These are phyloP conservation scores for Drosophila antonietae DNA, from an alignment of 2,888 invertebrate species.

Conservation along the genomic window DNA sequence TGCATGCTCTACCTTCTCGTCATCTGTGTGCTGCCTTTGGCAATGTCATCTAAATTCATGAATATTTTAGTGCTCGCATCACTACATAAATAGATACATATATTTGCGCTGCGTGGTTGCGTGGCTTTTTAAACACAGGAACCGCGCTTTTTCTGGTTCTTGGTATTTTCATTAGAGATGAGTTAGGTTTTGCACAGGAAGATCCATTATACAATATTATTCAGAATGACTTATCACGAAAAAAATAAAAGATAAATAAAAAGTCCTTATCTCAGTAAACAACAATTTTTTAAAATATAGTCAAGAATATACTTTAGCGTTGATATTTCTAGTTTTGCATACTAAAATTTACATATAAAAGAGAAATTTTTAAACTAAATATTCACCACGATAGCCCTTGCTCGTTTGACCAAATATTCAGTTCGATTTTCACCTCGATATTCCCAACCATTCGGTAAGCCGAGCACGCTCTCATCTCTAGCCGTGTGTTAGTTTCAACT, in stretches of 20 bases:
- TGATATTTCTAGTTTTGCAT: neutral
- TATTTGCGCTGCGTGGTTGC: constrained; percentile 25
- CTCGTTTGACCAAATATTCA: neutral
- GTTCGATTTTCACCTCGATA: neutral
- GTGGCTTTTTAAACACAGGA: constrained; percentile 32
- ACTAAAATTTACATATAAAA: neutral
- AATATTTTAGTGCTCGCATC: constrained; percentile 52
- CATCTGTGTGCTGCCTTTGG: constrained; percentile 21
- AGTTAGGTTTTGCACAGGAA: constrained; percentile 1
- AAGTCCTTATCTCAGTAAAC: too few species aligned
- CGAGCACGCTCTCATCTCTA: constrained; percentile 35
- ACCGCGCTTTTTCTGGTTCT: constrained; percentile 26
- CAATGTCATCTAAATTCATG: constrained; percentile 54
- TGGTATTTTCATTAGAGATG: constrained; percentile 30
- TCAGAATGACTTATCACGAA: too few species aligned
- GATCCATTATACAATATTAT: too few species aligned
- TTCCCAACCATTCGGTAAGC: neutral
- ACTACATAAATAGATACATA: constrained; percentile 4
- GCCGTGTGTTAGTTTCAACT: constrained; percentile 29
- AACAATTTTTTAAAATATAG: too few species aligned
- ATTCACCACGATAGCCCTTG: constrained; percentile 7
- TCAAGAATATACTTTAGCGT: too few species aligned
- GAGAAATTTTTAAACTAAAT: neutral
- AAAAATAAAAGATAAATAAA: too few species aligned
- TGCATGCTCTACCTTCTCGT: constrained; percentile 9